These are phyloP conservation scores for Lutraria rhynchaena DNA, from an alignment of 1,140 invertebrate genomes.

Conservation along the genomic window DNA sequence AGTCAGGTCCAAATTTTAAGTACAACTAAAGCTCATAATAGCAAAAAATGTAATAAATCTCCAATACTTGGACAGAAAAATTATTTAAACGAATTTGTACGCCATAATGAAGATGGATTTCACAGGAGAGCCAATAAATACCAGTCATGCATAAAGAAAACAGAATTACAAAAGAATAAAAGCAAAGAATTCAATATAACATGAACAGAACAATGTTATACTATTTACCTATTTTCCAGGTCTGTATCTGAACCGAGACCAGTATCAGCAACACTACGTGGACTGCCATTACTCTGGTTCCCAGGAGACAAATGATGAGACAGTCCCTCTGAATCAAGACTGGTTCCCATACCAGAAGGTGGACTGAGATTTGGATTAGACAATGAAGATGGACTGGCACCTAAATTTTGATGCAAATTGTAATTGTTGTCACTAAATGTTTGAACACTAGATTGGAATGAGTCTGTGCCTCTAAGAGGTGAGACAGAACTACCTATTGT, in stretches of 20 bases:
- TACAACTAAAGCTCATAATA: not conserved
- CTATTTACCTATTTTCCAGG: conserved; percentile 27
- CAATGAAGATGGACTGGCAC: not conserved
- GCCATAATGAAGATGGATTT: not conserved
- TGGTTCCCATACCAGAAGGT: not conserved
- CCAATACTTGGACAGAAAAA: not conserved
- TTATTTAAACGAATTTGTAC: not conserved
- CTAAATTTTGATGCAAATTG: not conserved
- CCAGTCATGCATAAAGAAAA: not conserved
- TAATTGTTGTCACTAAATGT: not conserved
- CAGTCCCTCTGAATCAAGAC: conserved; percentile 33
- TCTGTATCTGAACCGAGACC: conserved; percentile 57
- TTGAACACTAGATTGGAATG: not conserved
- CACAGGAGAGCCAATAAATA: not conserved
- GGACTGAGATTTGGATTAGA: not conserved
- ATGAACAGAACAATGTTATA: not conserved
- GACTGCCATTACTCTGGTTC: conserved; percentile 49
- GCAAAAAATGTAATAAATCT: not conserved
- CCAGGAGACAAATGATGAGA: conserved; percentile 40
- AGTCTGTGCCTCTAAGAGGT: not conserved
- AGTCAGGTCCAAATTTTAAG: too few relatives aligned
- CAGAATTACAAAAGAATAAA: not conserved
- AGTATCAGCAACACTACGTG: conserved; percentile 45
- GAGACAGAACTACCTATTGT: not conserved
- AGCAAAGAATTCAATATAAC: not conserved